Evolutionary conservation across 2,113 vertebrate species (phyloP).

Genomic region (Anser brachyrhynchus): DNA sequence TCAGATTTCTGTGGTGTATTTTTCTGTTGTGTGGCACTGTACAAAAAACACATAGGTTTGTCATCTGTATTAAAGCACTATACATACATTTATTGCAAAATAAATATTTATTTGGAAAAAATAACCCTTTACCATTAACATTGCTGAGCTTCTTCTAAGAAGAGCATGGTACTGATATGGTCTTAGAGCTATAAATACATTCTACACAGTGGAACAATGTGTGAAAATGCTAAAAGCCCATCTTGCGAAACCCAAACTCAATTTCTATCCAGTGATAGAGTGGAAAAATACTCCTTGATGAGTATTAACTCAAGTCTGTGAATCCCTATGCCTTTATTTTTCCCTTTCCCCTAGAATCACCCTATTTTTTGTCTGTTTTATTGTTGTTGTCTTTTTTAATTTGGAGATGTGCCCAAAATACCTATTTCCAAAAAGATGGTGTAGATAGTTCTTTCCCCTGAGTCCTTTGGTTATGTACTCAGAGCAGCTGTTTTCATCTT

Average conservation of each 20-base stretch:
- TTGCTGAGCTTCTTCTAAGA: neutral
- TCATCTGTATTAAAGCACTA: neutral
- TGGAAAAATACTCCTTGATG: neutral
- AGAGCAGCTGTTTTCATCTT: neutral
- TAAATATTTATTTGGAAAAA: neutral
- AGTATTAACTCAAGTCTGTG: neutral
- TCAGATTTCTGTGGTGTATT: neutral
- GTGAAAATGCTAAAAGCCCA: neutral
- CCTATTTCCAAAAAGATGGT: neutral
- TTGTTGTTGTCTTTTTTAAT: neutral
- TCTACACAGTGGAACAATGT: neutral
- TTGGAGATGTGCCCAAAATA: neutral
- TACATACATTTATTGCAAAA: neutral
- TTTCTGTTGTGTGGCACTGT: neutral
- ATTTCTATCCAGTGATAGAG: neutral
- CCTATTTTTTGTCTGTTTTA: too few species aligned
- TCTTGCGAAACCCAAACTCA: neutral
- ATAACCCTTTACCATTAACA: neutral
- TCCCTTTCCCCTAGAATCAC: too few species aligned
- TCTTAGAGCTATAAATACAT: neutral
- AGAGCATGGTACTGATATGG: neutral
- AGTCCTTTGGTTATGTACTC: neutral
- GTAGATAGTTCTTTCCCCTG: neutral
- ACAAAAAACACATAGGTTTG: neutral
- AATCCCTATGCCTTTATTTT: neutral